Conservation (phyloP, 2,888 invertebrate genomes). For the Trisateles emortualis region DNA sequence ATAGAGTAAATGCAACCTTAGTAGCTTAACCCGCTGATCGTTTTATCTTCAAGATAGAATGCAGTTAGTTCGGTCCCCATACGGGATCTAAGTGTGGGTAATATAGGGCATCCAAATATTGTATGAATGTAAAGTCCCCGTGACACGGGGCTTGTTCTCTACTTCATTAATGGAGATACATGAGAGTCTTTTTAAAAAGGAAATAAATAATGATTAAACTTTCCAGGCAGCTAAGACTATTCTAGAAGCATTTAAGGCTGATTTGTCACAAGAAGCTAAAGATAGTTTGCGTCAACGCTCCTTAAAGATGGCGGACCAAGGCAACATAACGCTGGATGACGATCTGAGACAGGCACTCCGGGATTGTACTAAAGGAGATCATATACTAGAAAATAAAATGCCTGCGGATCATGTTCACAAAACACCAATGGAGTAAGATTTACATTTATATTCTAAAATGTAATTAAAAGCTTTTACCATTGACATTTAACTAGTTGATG, state of each 20-base stretch:
- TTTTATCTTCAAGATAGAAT: too few relatives aligned
- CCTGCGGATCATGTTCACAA: constrained; percentile 67
- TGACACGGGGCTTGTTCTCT: too few relatives aligned
- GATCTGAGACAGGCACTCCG: constrained; percentile 52
- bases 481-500: too few relatives aligned
- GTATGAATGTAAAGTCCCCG: too few relatives aligned
- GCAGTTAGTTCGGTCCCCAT: too few relatives aligned
- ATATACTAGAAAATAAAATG: constrained; percentile 65
- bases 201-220: background rate
- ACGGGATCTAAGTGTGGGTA: too few relatives aligned
- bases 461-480: too few relatives aligned
- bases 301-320: constrained; percentile 62
- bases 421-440: constrained; percentile 79
- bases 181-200: too few relatives aligned
- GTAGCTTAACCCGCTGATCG: too few relatives aligned
- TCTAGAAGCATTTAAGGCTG: constrained; percentile 71
- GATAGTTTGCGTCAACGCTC: constrained; percentile 73
- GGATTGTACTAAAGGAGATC: constrained; percentile 44
- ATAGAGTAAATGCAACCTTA: too few relatives aligned
- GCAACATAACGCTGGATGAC: constrained; percentile 56
- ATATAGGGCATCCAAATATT: too few relatives aligned
- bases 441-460: background rate
- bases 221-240: constrained; percentile 80
- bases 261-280: constrained; percentile 62
- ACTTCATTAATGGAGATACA: too few relatives aligned